A percentile compares a stretch with the other conserved stretches of the same genome.
phyloP scores from a whole-genome alignment of 2,797 vertebrate species.

The Lagorchestes hirsutus region DNA sequence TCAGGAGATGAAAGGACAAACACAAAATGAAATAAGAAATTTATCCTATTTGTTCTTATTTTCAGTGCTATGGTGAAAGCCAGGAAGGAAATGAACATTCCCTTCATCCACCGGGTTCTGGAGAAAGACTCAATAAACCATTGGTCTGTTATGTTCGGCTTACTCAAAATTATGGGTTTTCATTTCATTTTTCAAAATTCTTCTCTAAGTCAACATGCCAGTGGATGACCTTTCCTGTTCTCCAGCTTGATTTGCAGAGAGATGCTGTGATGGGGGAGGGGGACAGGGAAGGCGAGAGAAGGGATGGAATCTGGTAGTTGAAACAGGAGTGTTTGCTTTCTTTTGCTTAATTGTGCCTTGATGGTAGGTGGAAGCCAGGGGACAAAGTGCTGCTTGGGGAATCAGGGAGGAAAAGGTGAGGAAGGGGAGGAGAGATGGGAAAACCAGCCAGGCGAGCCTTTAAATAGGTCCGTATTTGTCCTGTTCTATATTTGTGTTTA shows the following conservation, averaged over 20 bases:
- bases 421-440: background rate
- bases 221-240: slow-evolving; percentile 62
- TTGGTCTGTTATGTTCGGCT: slow-evolving; percentile 33
- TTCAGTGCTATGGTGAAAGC: background rate
- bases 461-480: slow-evolving; percentile 58
- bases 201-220: background rate
- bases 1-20: background rate
- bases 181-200: slow-evolving; percentile 2
- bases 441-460: slow-evolving; percentile 60
- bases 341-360: slow-evolving; percentile 20
- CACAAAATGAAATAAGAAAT: slow-evolving; percentile 9
- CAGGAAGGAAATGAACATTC: slow-evolving; percentile 66
- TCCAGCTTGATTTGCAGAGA: background rate
- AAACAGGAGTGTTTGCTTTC: slow-evolving; percentile 21
- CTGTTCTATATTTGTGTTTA: slow-evolving; percentile 44
- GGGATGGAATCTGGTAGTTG: background rate
- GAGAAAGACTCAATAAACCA: slow-evolving; percentile 66
- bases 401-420: background rate
- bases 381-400: slow-evolving; percentile 64
- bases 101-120: slow-evolving; percentile 51
- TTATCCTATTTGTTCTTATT: slow-evolving; percentile 65
- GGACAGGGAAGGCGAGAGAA: background rate
- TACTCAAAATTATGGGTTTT: background rate
- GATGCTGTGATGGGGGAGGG: background rate
- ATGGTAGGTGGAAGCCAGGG: slow-evolving; percentile 7